phyloP scores from a whole-genome alignment of 2,888 invertebrate species.

The Palloptera scutellata region DNA sequence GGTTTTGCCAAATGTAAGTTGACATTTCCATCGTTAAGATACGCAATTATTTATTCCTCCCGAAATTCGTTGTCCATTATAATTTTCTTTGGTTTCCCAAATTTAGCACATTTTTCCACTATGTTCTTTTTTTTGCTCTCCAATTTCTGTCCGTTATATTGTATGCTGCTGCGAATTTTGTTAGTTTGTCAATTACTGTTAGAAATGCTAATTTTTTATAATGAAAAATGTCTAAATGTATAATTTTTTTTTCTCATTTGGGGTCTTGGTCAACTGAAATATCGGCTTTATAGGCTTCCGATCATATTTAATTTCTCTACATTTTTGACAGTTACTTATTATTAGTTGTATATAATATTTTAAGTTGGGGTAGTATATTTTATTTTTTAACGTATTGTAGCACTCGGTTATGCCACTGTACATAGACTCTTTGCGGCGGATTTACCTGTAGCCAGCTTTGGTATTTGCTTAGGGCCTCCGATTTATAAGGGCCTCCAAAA shows the following conservation, averaged over 20 bases:
- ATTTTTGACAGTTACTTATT: constrained; percentile 26
- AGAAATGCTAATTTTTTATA: constrained; percentile 17
- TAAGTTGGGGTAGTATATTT: too few relatives aligned
- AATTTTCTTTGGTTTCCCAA: constrained; percentile 31
- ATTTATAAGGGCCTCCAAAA: too few relatives aligned
- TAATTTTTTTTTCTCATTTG: constrained; percentile 17
- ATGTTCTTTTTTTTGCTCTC: constrained; percentile 17
- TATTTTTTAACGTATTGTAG: too few relatives aligned
- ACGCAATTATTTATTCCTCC: constrained; percentile 20
- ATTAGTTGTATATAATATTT: constrained; percentile 31
- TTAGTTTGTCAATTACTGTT: constrained; percentile 29
- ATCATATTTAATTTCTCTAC: constrained; percentile 27
- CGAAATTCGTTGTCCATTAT: constrained; percentile 33
- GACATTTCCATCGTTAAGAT: constrained; percentile 14
- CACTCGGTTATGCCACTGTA: too few relatives aligned
- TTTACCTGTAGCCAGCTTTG: too few relatives aligned
- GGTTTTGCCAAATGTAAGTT: constrained; percentile 27
- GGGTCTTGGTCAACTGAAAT: constrained; percentile 30
- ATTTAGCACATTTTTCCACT: constrained; percentile 29
- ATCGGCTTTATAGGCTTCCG: constrained; percentile 32
- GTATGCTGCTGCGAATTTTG: constrained; percentile 23
- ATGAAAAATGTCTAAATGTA: constrained; percentile 19
- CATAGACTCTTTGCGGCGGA: too few relatives aligned
- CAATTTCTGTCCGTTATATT: constrained; percentile 20
- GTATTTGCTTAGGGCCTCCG: too few relatives aligned